Percentiles rank a stretch among this genome's conserved stretches.
phyloP scores from a whole-genome alignment of 2,113 vertebrate genomes.

The Podarcis raffonei region DNA sequence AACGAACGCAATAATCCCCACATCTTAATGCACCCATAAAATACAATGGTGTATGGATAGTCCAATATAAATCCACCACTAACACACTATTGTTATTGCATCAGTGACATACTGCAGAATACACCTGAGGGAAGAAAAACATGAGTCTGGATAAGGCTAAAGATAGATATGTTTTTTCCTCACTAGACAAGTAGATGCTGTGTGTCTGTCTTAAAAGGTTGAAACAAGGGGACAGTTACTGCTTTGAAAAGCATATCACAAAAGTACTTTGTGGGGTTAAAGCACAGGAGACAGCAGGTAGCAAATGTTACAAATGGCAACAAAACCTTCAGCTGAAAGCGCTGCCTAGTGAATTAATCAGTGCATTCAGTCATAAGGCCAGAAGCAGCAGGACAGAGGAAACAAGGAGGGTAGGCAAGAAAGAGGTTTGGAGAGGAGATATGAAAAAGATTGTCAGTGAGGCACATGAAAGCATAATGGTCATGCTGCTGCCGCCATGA shows the following conservation, averaged over 20 bases:
- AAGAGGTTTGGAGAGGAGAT: conserved; percentile 25
- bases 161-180: not conserved
- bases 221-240: not conserved
- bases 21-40: too few relatives aligned
- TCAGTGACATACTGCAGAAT: too few relatives aligned
- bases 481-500: not conserved
- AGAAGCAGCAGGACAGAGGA: conserved; percentile 15
- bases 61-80: too few relatives aligned
- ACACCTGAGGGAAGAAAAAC: too few relatives aligned
- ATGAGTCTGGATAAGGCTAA: too few relatives aligned
- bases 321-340: not conserved
- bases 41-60: too few relatives aligned
- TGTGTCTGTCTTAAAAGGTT: not conserved
- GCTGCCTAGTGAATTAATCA: not conserved
- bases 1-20: too few relatives aligned
- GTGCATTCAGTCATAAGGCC: rapidly evolving
- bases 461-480: conserved; percentile 25
- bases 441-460: conserved; percentile 19
- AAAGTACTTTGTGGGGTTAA: conserved; percentile 3
- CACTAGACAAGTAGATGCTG: not conserved
- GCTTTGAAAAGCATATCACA: not conserved
- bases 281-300: not conserved
- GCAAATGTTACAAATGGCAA: conserved; percentile 3
- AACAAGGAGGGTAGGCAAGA: conserved; percentile 18
- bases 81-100: too few relatives aligned